A percentile compares a stretch with the other conserved stretches of the same genome.
Conservation (phyloP, 2,113 vertebrate genomes). For the Rhipidura dahli region DNA sequence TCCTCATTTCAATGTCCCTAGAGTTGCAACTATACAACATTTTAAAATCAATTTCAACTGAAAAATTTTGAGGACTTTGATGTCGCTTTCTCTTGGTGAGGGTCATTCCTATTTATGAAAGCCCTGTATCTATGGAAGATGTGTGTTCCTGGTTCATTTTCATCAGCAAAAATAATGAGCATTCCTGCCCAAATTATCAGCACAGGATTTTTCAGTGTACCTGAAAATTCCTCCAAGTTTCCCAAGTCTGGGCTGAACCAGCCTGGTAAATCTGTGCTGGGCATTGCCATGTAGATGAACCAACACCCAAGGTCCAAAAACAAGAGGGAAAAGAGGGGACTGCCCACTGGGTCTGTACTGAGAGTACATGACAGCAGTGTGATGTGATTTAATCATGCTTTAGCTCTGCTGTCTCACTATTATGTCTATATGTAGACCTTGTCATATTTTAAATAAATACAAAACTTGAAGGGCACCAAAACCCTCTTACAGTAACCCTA, state of each 20-base stretch:
- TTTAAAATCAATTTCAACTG: background rate
- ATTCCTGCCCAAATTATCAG: background rate
- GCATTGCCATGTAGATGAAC: background rate
- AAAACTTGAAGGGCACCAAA: background rate
- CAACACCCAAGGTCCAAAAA: background rate
- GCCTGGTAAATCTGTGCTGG: background rate
- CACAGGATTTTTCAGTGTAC: background rate
- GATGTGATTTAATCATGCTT: background rate
- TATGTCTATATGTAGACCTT: background rate
- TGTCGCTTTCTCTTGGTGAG: background rate
- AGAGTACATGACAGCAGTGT: background rate
- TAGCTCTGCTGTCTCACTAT: background rate
- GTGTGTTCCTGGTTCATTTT: fast-evolving
- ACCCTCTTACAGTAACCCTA: background rate
- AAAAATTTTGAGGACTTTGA: background rate
- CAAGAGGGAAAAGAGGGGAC: background rate
- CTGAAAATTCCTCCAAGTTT: background rate
- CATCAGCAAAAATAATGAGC: background rate
- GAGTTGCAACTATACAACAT: background rate
- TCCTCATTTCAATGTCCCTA: background rate
- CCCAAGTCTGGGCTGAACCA: background rate
- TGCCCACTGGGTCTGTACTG: background rate
- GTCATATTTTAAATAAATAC: background rate
- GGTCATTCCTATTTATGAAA: background rate
- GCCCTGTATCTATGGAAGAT: background rate